Conservation (phyloP, 2,113 vertebrate species). For the Poicephalus meyeri region DNA sequence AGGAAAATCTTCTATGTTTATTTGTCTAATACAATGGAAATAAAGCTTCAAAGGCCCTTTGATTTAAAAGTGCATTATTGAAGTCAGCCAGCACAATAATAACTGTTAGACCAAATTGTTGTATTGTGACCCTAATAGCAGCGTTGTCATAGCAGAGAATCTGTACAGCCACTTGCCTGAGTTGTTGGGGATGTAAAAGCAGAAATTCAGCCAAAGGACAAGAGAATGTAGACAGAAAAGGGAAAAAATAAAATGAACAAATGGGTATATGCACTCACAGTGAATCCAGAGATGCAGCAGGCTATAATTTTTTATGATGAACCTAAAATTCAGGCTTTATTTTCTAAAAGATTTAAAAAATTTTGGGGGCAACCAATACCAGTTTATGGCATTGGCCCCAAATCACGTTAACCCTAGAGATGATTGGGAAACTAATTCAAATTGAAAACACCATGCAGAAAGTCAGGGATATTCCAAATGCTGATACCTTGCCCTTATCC, state of each 20-base stretch:
- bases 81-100: neutral
- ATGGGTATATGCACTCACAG: neutral
- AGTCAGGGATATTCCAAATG: neutral
- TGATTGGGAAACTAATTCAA: neutral
- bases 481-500: accelerated
- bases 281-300: neutral
- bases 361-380: neutral
- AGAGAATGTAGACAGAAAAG: neutral
- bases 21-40: slow-evolving; percentile 55
- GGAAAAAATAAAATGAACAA: neutral
- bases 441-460: neutral
- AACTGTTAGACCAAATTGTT: slow-evolving; percentile 30
- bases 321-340: neutral
- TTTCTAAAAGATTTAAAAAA: slow-evolving; percentile 3
- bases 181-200: neutral
- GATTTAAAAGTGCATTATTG: slow-evolving; percentile 36
- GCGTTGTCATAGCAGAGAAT: neutral
- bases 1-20: slow-evolving; percentile 43
- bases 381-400: neutral
- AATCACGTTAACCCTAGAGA: neutral
- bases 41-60: slow-evolving; percentile 52
- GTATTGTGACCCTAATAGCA: neutral
- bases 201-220: neutral
- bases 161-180: neutral
- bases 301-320: neutral